Conservation (phyloP, 2,888 invertebrate genomes). For the Unio pictorum region DNA sequence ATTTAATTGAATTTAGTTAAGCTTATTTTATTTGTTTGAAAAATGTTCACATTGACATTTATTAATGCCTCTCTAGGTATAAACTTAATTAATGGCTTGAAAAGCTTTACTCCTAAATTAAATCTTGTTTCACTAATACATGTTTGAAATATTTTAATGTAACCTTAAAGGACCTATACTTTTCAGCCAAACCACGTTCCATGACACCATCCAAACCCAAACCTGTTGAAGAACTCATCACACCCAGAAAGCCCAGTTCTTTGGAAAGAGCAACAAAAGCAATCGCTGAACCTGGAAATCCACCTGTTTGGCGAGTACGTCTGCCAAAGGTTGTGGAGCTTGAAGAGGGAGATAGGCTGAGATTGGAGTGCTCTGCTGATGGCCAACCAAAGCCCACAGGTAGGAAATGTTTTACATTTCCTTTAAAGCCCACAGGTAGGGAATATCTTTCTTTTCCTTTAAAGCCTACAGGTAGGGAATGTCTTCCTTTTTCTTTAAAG, state of each 20-base stretch:
- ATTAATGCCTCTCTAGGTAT: too few species aligned
- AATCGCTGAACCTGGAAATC: constrained; percentile 42
- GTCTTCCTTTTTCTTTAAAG: too few species aligned
- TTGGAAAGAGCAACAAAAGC: constrained; percentile 6
- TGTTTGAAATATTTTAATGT: too few species aligned
- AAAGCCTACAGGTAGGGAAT: constrained; percentile 58
- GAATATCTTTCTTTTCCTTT: too few species aligned
- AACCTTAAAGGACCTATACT: not conserved
- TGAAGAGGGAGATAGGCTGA: constrained; percentile 64
- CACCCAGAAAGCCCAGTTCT: constrained; percentile 4
- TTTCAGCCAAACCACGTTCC: constrained; percentile 35
- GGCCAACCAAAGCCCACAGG: constrained; percentile 65
- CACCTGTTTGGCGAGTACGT: constrained; percentile 57
- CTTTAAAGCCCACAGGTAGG: too few species aligned
- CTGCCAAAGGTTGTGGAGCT: constrained; percentile 63
- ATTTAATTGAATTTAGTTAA: too few species aligned
- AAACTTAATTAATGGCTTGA: too few species aligned
- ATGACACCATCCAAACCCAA: constrained; percentile 36
- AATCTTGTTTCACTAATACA: too few species aligned
- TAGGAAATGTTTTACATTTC: constrained; percentile 19
- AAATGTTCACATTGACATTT: too few species aligned
- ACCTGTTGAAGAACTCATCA: constrained; percentile 24
- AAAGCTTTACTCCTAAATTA: too few species aligned
- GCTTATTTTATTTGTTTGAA: too few species aligned
- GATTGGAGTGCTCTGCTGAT: constrained; percentile 63